Evolutionary conservation across 2,113 vertebrate genomes (phyloP).

Genomic region (Leuciscus idus): DNA sequence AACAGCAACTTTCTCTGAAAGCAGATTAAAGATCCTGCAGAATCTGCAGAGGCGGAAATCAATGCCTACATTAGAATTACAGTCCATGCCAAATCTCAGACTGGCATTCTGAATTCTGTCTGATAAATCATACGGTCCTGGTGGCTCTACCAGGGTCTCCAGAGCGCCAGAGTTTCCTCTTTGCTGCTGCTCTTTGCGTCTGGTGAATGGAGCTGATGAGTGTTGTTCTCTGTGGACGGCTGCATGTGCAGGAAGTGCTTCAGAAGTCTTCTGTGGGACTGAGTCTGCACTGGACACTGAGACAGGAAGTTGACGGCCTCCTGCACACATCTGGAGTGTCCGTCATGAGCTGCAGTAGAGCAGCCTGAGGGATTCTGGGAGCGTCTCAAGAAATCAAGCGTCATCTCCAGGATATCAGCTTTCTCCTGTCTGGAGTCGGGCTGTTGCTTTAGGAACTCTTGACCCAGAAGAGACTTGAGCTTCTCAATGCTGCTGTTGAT

Average conservation of each 20-base stretch:
- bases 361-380: slow-evolving; percentile 58
- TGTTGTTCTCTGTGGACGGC: slow-evolving; percentile 8
- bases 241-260: slow-evolving; percentile 44
- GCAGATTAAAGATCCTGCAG: slow-evolving; percentile 35
- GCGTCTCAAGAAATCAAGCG: slow-evolving; percentile 54
- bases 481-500: slow-evolving; percentile 67
- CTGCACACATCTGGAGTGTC: slow-evolving; percentile 58
- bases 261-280: slow-evolving; percentile 52
- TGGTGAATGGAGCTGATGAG: slow-evolving; percentile 36
- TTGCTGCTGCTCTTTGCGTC: slow-evolving; percentile 58
- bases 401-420: slow-evolving; percentile 80
- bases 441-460: slow-evolving; percentile 74
- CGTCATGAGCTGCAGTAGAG: slow-evolving; percentile 40
- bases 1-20: slow-evolving; percentile 32
- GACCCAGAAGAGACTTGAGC: slow-evolving; percentile 59
- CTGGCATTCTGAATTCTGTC: slow-evolving; percentile 22
- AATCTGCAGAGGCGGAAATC: slow-evolving; percentile 13
- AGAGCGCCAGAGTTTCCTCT: slow-evolving; percentile 49
- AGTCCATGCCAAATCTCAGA: slow-evolving; percentile 36
- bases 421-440: slow-evolving; percentile 81
- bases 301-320: slow-evolving; percentile 58
- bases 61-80: slow-evolving; percentile 24
- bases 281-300: slow-evolving; percentile 39
- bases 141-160: slow-evolving; percentile 42
- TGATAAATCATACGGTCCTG: slow-evolving; percentile 1